Base-by-base conservation (phyloP, 1,140 invertebrate species). In the Magallana gigas region DNA sequence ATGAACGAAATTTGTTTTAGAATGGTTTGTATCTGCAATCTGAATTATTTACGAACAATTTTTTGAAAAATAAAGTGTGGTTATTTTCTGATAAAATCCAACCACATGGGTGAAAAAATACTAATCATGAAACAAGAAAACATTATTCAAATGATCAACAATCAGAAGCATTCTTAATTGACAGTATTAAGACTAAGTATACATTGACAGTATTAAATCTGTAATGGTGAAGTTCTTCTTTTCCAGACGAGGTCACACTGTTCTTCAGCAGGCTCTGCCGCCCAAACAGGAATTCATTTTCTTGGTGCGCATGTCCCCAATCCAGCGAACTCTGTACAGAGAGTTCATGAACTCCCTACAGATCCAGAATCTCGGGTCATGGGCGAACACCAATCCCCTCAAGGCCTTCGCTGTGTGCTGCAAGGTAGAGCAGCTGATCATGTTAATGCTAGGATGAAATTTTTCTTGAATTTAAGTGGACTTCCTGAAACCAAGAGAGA, bases 371-470 rank as follows among this genome's bases (percentile, higher is more conserved):
- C 87, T 92, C 9, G 88, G 90, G 88, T 96, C 97, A 56, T 97
- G 98, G 89, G 93, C 93, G 36, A 97, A 97, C 8, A 95, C 92
- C 88, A 99, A 99, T 96, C 98, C 99, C 1, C 95, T 99, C 12
- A 99, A 99, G 94, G 98, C 99, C 6, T 99, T 99, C 95, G 98
- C 99, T 64, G 98, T 99, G 83, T 99, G 99, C 94, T 99, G 98
- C 93, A 99, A 99, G 96, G 97, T 97, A 94, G 92, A 94, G 36
- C 5, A 5, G 36, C 36, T 48, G 3, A 48, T 48, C 36, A 4
- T 48, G 1, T 48, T 48, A 48, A 48, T 4, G 36, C 36, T 48
- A 5, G 1, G 36, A 48, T 48, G 36, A 48, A 48, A 48, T 48
- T 48, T 48, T 48, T 48, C 36, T 48, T 1, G 36, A 36, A 48